Conservation (phyloP, 2,113 vertebrate species). For the Pygathrix nemaeus region DNA sequence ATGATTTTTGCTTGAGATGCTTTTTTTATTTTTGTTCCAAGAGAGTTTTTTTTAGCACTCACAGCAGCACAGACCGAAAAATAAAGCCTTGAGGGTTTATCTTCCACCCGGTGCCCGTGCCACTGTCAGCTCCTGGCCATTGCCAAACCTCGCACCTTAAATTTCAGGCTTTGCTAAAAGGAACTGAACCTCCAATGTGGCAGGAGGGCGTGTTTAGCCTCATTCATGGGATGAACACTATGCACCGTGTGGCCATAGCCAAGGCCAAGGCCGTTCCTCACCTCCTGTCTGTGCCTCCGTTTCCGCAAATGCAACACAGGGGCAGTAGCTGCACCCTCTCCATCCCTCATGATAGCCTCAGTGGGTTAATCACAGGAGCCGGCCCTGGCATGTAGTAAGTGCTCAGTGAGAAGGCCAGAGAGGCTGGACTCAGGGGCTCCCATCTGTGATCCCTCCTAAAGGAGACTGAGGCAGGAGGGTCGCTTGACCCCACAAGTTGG, state of each 20-base stretch:
- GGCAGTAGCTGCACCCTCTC: neutral
- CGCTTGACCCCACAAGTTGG: too few relatives aligned
- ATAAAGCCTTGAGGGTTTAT: too few relatives aligned
- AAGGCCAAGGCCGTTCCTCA: neutral
- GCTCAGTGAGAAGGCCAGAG: too few relatives aligned
- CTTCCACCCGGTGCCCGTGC: too few relatives aligned
- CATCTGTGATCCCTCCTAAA: too few relatives aligned
- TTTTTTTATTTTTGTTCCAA: neutral
- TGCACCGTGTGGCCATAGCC: fast-evolving
- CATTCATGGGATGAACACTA: neutral
- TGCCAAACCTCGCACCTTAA: fast-evolving
- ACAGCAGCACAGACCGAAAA: too few relatives aligned
- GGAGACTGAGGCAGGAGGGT: too few relatives aligned
- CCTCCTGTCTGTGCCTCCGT: neutral
- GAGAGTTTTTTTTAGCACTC: neutral
- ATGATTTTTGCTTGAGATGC: neutral
- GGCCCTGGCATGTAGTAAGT: neutral
- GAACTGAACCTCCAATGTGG: fast-evolving
- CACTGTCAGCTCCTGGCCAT: fast-evolving
- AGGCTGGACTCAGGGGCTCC: neutral
- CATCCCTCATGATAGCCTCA: fast-evolving
- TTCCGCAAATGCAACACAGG: neutral
- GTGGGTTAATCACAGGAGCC: neutral
- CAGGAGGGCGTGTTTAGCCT: neutral
- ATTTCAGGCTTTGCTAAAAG: neutral